phyloP scores from a whole-genome alignment of 1,140 invertebrate species.

The Medauroidea extradentata region DNA sequence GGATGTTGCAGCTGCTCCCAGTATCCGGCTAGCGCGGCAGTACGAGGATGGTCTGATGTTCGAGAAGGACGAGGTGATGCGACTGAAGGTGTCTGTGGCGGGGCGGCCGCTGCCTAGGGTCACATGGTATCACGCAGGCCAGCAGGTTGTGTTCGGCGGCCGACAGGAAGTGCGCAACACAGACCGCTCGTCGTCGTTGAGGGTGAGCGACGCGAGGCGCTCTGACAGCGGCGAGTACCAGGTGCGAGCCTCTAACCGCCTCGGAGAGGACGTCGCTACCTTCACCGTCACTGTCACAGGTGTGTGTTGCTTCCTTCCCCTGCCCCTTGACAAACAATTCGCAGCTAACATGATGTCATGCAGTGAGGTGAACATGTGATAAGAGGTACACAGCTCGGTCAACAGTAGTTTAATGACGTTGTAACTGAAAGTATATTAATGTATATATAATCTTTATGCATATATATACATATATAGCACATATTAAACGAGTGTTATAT shows the following conservation, averaged over 20 bases:
- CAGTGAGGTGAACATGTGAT: too few relatives aligned
- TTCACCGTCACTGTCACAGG: constrained; percentile 85
- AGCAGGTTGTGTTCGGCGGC: constrained; percentile 55
- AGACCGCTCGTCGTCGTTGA: constrained; percentile 66
- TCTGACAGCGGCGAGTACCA: constrained; percentile 83
- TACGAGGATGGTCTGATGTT: constrained; percentile 86
- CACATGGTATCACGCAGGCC: constrained; percentile 83
- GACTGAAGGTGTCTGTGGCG: constrained; percentile 83
- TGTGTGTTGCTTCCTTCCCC: too few relatives aligned
- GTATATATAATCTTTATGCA: too few relatives aligned
- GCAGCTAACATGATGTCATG: too few relatives aligned
- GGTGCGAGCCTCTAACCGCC: constrained; percentile 69
- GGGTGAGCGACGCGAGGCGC: constrained; percentile 65
- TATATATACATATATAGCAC: too few relatives aligned
- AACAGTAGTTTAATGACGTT: too few relatives aligned
- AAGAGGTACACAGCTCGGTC: too few relatives aligned
- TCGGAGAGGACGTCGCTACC: constrained; percentile 74
- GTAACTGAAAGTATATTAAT: too few relatives aligned
- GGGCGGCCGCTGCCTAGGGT: constrained; percentile 79
- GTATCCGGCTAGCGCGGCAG: constrained; percentile 69
- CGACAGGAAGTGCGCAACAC: constrained; percentile 59
- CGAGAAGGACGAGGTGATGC: constrained; percentile 81
- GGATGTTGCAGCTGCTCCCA: constrained; percentile 71
- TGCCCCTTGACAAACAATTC: too few relatives aligned
- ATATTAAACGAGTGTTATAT: too few relatives aligned